Evolutionary conservation across 1,140 invertebrate species (phyloP).

Genomic region (Drosophila gunungcola): DNA sequence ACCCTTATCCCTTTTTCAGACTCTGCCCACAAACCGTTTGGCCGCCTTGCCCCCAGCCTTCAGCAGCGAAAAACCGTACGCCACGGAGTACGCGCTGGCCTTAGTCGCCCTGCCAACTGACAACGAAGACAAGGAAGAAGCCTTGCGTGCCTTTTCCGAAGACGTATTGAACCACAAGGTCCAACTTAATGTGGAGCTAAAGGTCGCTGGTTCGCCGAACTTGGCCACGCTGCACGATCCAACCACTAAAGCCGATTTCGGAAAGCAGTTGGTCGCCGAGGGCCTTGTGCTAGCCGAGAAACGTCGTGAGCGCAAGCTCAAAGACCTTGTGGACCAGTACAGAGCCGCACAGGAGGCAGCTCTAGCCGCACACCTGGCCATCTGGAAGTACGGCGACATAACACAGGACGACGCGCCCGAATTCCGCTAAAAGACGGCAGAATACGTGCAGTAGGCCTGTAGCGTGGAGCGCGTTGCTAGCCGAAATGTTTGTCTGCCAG

Average conservation of each 20-base stretch:
- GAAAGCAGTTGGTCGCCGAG: slow-evolving; percentile 92
- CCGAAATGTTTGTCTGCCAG: slow-evolving; percentile 84
- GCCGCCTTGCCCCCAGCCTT: slow-evolving; percentile 93
- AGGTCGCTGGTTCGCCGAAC: slow-evolving; percentile 85
- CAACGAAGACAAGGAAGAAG: slow-evolving; percentile 91
- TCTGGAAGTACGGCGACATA: slow-evolving; percentile 98
- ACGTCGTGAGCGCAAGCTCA: slow-evolving; percentile 92
- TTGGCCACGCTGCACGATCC: slow-evolving; percentile 91
- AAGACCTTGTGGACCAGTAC: slow-evolving; percentile 93
- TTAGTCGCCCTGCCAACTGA: slow-evolving; percentile 93
- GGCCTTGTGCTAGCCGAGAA: slow-evolving; percentile 94
- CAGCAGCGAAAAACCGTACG: slow-evolving; percentile 90
- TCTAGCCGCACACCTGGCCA: slow-evolving; percentile 92
- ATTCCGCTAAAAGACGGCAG: slow-evolving; percentile 71
- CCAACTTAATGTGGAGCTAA: slow-evolving; percentile 91
- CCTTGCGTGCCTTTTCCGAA: slow-evolving; percentile 89
- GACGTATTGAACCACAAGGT: slow-evolving; percentile 89
- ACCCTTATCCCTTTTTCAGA: slow-evolving; percentile 61
- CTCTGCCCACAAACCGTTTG: slow-evolving; percentile 86
- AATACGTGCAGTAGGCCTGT: slow-evolving; percentile 64
- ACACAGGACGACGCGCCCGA: slow-evolving; percentile 92
- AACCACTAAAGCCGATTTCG: slow-evolving; percentile 92
- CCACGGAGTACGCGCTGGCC: slow-evolving; percentile 94
- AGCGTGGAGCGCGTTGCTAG: slow-evolving; percentile 64
- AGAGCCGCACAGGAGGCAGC: slow-evolving; percentile 93